A percentile compares a stretch with the other conserved stretches of the same genome.
Evolutionary conservation across 1,140 invertebrate species (phyloP).

Genomic region (Steinernema feltiae): DNA sequence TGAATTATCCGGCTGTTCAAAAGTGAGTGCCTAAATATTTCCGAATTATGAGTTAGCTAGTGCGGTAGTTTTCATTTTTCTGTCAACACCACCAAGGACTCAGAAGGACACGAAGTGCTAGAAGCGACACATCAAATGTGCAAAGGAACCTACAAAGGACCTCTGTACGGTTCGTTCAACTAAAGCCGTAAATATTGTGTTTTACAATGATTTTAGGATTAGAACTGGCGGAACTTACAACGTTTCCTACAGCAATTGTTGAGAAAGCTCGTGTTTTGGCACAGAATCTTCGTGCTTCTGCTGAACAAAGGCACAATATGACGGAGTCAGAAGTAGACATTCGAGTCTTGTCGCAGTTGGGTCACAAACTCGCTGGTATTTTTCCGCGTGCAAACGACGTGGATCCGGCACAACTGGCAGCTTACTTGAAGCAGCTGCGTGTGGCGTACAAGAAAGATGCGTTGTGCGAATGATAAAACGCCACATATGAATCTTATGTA

Average conservation of each 20-base stretch:
- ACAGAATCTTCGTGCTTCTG: neutral
- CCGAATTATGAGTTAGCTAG: too few species aligned
- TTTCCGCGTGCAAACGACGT: neutral
- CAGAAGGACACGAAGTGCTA: conserved; percentile 21
- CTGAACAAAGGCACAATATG: neutral
- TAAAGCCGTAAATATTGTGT: neutral
- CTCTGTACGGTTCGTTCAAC: conserved; percentile 30
- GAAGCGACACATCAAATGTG: conserved; percentile 26
- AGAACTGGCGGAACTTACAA: conserved; percentile 33
- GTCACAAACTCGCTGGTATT: neutral
- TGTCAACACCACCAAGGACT: conserved; percentile 18
- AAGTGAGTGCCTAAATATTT: conserved; percentile 29
- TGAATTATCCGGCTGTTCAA: conserved; percentile 23
- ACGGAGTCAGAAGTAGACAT: neutral
- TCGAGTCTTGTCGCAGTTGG: neutral
- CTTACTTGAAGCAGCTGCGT: neutral
- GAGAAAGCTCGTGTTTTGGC: conserved; percentile 27
- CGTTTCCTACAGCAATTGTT: conserved; percentile 28
- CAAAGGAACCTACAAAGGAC: conserved; percentile 34
- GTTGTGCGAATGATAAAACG: neutral
- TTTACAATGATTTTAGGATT: conserved; percentile 29
- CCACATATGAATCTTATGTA: too few species aligned
- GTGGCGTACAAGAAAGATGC: neutral
- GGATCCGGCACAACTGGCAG: neutral
- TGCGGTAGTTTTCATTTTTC: conserved; percentile 34